A percentile compares a stretch with the other conserved stretches of the same genome.
Evolutionary conservation across 2,113 vertebrate species (phyloP).

Genomic region (Bubo scandiacus): DNA sequence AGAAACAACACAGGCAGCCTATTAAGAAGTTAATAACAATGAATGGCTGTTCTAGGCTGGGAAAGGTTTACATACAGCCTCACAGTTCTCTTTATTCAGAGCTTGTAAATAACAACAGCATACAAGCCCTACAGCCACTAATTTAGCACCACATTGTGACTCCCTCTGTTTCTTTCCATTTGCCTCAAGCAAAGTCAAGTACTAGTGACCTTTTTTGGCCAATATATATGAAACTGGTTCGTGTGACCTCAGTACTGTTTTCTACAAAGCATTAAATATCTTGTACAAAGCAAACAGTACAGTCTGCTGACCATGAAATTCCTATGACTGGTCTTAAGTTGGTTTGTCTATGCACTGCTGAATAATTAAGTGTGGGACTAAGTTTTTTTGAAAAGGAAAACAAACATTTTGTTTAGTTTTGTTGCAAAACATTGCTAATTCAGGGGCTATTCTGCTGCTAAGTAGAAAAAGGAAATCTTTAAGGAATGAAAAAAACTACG

Average conservation of each 20-base stretch:
- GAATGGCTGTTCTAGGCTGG: background rate
- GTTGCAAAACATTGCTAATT: background rate
- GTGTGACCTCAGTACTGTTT: background rate
- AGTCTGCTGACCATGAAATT: background rate
- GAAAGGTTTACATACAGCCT: background rate
- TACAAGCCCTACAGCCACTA: constrained; percentile 14
- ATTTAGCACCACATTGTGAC: constrained; percentile 16
- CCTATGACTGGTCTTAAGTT: background rate
- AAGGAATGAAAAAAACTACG: background rate
- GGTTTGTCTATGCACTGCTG: background rate
- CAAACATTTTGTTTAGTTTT: background rate
- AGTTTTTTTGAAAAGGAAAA: background rate
- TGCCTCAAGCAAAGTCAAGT: constrained; percentile 32
- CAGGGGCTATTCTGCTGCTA: background rate
- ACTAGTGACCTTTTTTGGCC: background rate
- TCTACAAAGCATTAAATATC: background rate
- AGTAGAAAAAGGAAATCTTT: background rate
- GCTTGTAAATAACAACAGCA: constrained; percentile 17
- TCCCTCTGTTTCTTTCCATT: background rate
- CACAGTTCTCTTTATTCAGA: background rate
- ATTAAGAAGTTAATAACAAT: background rate
- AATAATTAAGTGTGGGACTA: background rate
- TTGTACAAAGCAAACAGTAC: background rate
- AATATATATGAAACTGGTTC: background rate
- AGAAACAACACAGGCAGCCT: background rate